phyloP scores from a whole-genome alignment of 2,797 vertebrate species.

The Adelosebastes latens region DNA sequence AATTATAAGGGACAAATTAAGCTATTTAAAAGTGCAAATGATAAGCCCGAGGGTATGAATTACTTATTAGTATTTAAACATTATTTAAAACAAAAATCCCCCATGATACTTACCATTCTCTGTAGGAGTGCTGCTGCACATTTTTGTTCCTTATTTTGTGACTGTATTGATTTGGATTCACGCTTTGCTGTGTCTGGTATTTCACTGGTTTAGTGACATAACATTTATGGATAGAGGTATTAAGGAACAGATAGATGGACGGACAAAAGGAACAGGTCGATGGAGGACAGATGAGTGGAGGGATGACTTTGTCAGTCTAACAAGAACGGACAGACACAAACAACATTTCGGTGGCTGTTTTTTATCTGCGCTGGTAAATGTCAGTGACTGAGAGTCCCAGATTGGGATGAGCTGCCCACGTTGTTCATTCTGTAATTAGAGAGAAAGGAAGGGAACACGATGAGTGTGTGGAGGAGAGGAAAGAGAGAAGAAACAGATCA shows the following conservation, averaged over 20 bases:
- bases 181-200: not conserved
- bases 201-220: not conserved
- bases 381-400: constrained; percentile 30
- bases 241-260: not conserved
- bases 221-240: not conserved
- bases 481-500: constrained; percentile 8
- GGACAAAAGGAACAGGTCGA: not conserved
- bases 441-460: constrained; percentile 16
- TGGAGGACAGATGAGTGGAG: not conserved
- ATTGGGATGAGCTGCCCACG: constrained; percentile 42
- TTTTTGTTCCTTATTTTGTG: not conserved
- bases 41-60: not conserved
- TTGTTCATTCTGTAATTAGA: constrained; percentile 39
- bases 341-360: constrained; percentile 19
- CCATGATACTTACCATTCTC: not conserved
- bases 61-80: not conserved
- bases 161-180: not conserved
- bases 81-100: not conserved
- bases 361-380: constrained; percentile 22
- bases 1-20: not conserved
- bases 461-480: constrained; percentile 18
- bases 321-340: constrained; percentile 12
- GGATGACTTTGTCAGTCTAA: not conserved
- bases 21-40: not conserved
- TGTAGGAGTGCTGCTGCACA: not conserved